Conservation (phyloP, 2,888 invertebrate species). For the Harpagoxenus sublaevis region DNA sequence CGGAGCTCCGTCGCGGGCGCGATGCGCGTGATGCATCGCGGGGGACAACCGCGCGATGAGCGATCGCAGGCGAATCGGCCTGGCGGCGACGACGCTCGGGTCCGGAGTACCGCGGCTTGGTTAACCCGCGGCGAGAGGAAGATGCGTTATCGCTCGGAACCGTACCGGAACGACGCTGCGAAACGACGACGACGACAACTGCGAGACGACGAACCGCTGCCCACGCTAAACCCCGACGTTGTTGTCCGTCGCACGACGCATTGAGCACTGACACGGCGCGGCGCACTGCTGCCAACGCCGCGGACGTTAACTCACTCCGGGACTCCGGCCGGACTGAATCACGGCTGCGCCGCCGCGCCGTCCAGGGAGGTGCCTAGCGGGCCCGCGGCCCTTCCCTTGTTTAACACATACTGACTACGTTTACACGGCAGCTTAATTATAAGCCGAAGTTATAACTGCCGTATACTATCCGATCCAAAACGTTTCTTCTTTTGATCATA, state of each 20-base stretch:
- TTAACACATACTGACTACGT: not conserved
- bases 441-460: no score
- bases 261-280: slow-evolving; percentile 69
- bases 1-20: slow-evolving; percentile 44
- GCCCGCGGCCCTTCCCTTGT: not conserved
- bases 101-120: not conserved
- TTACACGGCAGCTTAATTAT: no score
- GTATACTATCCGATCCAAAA: no score
- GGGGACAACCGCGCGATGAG: not conserved
- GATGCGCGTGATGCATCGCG: slow-evolving; percentile 49
- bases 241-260: slow-evolving; percentile 78
- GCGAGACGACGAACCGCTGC: slow-evolving; percentile 27
- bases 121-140: not conserved
- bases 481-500: no score
- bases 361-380: slow-evolving; percentile 26
- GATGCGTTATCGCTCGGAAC: not conserved
- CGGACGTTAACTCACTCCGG: slow-evolving; percentile 56
- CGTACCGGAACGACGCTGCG: slow-evolving; percentile 23
- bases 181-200: slow-evolving; percentile 46
- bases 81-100: not conserved
- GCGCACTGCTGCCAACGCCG: slow-evolving; percentile 76
- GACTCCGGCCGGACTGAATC: slow-evolving; percentile 44
- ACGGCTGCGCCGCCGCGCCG: slow-evolving; percentile 23
- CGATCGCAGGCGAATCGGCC: not conserved
- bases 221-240: slow-evolving; percentile 75